Base-by-base conservation (phyloP, 1,140 invertebrate species). In the Aphelenchoides besseyi region DNA sequence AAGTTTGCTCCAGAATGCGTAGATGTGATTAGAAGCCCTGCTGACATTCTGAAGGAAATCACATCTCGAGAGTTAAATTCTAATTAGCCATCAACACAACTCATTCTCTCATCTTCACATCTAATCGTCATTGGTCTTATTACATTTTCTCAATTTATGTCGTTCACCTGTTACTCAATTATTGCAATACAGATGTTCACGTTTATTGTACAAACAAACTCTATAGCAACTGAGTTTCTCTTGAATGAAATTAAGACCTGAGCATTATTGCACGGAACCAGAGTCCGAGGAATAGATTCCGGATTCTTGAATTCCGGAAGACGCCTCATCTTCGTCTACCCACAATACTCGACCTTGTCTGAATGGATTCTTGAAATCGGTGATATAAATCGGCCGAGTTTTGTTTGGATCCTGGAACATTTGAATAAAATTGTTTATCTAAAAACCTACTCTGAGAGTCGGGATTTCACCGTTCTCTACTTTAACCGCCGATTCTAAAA, bases 381-480 rank as follows among this genome's bases (percentile, higher is more conserved):
- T 71, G 12, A 71, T 71, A 35, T 37, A 71, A 16, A 71, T 71
- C 2, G 70, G 70, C 9, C 53, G 29, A 8, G 68, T 70, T 18
- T 32, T 48, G 12, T 62, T 69, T 8, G 69, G 69, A 33, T 68
- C 32, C 63, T 66, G 63, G 12, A 66, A 53, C n/a, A 2, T 28
- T 28, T 1, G 30, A 35, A 2, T 61, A 18, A 61, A 30, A 28
- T 41, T 5, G 5, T 12, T 3, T 37, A 30, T 8, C 12, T 5
- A 5, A 8, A 33, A 33, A 29, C 63, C 59, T 26, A 79, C 77
- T 32, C 79, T 75, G 1, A 81, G 55, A 2, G 79, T 80, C 26
- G 69, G 33, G n/a, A 81, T 41, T 41, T 81, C 77, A 16, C 79
- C 79, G 12, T 57, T 68, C 62, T 81, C 79, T n/a, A 81, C 79